phyloP scores from a whole-genome alignment of 2,797 vertebrate species.

The Oreochromis mossambicus region DNA sequence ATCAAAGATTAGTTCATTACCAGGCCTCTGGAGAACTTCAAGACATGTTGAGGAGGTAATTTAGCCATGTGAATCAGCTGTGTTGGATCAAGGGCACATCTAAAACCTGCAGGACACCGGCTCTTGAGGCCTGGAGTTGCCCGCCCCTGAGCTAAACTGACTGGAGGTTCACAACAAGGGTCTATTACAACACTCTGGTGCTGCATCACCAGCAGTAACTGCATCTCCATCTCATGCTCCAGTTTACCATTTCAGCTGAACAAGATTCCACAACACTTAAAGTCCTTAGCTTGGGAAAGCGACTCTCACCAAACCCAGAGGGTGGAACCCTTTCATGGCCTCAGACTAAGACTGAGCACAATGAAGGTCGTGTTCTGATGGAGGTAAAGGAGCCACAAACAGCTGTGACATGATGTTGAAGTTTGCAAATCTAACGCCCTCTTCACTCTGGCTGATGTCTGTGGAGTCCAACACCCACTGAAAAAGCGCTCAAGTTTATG shows the following conservation, averaged over 20 bases:
- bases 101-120: not conserved
- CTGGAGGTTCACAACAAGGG: not conserved
- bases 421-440: not conserved
- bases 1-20: not conserved
- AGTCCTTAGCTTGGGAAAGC: not conserved
- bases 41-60: not conserved
- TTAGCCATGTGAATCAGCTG: not conserved
- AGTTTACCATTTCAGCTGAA: not conserved
- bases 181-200: not conserved
- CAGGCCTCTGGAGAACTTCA: not conserved
- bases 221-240: not conserved
- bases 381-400: not conserved
- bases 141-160: not conserved
- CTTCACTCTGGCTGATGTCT: not conserved
- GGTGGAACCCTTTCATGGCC: not conserved
- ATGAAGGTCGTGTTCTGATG: not conserved
- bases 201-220: not conserved
- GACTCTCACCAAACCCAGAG: not conserved
- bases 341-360: not conserved
- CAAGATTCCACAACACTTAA: not conserved
- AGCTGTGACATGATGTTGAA: not conserved
- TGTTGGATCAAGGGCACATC: not conserved
- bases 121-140: not conserved
- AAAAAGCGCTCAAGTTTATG: not conserved
- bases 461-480: not conserved